These are phyloP conservation scores for Hylomyscus alleni DNA, from an alignment of 2,797 vertebrate genomes.

Conservation along the genomic window DNA sequence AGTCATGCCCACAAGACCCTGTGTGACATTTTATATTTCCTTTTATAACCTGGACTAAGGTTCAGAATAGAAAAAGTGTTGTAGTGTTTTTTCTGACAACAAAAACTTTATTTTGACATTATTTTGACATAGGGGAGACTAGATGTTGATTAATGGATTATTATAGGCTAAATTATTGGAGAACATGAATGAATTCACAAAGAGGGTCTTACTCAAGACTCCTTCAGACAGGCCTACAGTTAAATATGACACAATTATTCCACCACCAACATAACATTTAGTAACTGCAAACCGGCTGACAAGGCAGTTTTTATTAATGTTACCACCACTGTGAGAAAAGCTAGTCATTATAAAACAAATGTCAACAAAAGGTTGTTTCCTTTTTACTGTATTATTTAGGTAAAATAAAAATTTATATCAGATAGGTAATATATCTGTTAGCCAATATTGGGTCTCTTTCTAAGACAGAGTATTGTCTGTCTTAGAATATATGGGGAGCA, in stretches of 20 bases:
- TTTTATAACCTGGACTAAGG: not conserved
- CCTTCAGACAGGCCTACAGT: not conserved
- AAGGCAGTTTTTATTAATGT: constrained; percentile 28
- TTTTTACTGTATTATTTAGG: constrained; percentile 8
- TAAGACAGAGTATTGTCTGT: constrained; percentile 18
- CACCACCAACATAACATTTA: not conserved
- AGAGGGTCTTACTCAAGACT: not conserved
- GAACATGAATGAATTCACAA: not conserved
- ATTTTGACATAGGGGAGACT: not conserved
- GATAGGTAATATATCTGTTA: constrained; percentile 31
- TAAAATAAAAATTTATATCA: constrained; percentile 22
- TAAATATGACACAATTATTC: not conserved
- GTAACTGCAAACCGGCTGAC: not conserved
- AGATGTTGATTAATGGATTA: not conserved
- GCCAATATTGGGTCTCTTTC: constrained; percentile 24
- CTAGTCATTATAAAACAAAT: constrained; percentile 52
- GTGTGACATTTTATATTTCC: not conserved
- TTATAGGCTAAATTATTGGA: not conserved
- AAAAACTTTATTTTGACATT: constrained; percentile 45
- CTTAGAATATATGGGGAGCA: constrained; percentile 11
- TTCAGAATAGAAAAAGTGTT: constrained; percentile 12
- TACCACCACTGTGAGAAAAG: constrained; percentile 35
- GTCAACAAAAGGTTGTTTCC: not conserved
- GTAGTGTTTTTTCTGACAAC: not conserved
- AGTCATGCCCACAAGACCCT: not conserved